Conservation (phyloP, 2,797 vertebrate genomes). For the Decapterus maruadsi region DNA sequence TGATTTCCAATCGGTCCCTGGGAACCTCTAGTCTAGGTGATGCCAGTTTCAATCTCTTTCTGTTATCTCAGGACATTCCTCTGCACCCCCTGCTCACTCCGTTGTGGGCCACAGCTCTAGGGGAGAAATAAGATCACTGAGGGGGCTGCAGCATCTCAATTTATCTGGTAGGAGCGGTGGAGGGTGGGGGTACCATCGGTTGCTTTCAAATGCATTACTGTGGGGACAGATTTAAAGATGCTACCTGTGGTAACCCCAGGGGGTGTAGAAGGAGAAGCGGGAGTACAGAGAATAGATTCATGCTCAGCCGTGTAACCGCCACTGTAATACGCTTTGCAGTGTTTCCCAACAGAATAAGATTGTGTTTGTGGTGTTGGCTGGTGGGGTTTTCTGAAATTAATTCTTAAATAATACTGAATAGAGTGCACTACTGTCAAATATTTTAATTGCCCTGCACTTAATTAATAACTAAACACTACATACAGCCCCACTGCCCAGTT, state of each 20-base stretch:
- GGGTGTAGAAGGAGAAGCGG: slow-evolving; percentile 4
- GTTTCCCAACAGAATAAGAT: background rate
- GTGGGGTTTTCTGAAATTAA: background rate
- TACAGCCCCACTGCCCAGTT: background rate
- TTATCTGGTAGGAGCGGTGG: slow-evolving; percentile 64
- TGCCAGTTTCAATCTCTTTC: slow-evolving; percentile 83
- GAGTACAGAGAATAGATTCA: slow-evolving; percentile 33
- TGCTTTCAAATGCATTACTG: slow-evolving; percentile 77
- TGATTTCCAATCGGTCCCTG: slow-evolving; percentile 80
- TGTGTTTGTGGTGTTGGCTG: background rate
- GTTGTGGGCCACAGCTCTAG: slow-evolving; percentile 60
- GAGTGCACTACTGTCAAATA: no score
- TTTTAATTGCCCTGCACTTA: background rate
- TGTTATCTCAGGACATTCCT: slow-evolving; percentile 74
- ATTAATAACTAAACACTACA: background rate
- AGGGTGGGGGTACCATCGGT: slow-evolving; percentile 34
- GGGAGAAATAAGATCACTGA: slow-evolving; percentile 71
- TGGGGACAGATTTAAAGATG: slow-evolving; percentile 58
- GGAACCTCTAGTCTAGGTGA: slow-evolving; percentile 78
- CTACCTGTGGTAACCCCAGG: slow-evolving; percentile 53
- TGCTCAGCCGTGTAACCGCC: slow-evolving; percentile 12
- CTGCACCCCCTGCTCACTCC: slow-evolving; percentile 43
- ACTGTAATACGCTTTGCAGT: slow-evolving; percentile 5
- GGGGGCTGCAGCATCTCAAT: slow-evolving; percentile 73
- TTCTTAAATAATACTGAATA: no score